A percentile compares a stretch with the other conserved stretches of the same genome.
These are phyloP conservation scores for Diacarnus erythraeanus DNA, from an alignment of 37 sponge, comb jelly and placozoan genomes.

Conservation along the genomic window DNA sequence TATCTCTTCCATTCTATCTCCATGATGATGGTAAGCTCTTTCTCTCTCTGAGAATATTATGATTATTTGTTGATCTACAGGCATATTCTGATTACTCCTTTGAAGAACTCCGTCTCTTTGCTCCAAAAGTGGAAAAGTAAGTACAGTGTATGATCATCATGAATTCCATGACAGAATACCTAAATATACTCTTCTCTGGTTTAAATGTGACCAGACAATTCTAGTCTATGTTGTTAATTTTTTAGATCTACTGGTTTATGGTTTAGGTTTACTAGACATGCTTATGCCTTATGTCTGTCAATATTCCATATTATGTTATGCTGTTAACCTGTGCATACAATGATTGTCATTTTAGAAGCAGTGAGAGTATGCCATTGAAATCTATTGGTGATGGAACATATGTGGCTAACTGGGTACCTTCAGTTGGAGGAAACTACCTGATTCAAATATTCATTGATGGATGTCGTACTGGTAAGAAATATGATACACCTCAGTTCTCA, in stretches of 20 bases:
- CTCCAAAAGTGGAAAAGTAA: constrained; percentile 62
- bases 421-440: constrained; percentile 70
- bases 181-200: too few relatives aligned
- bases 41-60: not conserved
- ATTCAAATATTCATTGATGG: constrained; percentile 87
- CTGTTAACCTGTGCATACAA: too few relatives aligned
- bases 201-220: too few relatives aligned
- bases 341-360: too few relatives aligned
- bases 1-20: constrained; percentile 55
- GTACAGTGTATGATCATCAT: too few relatives aligned
- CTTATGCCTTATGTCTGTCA: not conserved
- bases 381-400: constrained; percentile 81
- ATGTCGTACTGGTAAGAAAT: constrained; percentile 43
- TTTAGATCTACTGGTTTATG: too few relatives aligned
- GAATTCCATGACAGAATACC: too few relatives aligned
- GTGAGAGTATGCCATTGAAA: constrained; percentile 56
- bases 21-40: constrained; percentile 68
- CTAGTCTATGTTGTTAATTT: too few relatives aligned
- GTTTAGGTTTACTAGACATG: not conserved
- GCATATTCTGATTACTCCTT: constrained; percentile 80
- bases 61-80: constrained; percentile 14
- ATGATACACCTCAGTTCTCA: too few relatives aligned
- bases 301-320: too few relatives aligned
- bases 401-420: constrained; percentile 80
- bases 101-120: constrained; percentile 88